Evolutionary conservation across 1,140 invertebrate species (phyloP).

Genomic region (Trichoplusia ni): DNA sequence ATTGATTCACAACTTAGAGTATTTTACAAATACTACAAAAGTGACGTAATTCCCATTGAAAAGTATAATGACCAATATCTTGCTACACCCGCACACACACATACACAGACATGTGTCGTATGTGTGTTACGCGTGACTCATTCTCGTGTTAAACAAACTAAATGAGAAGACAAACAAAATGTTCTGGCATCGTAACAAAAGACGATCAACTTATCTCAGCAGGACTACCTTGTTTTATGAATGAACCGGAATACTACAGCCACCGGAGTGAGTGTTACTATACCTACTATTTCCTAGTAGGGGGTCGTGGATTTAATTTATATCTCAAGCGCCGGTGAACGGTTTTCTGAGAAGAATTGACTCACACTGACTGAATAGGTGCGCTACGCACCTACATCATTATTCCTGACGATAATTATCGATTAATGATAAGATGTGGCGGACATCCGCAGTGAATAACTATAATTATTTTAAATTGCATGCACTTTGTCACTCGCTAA

Average conservation of each 20-base stretch:
- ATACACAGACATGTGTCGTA: constrained; percentile 39
- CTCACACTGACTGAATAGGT: constrained; percentile 51
- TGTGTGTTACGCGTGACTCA: constrained; percentile 43
- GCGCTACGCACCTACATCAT: constrained; percentile 45
- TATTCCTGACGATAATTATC: constrained; percentile 48
- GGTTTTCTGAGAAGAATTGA: constrained; percentile 61
- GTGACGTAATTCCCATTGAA: constrained; percentile 54
- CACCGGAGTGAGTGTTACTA: constrained; percentile 44
- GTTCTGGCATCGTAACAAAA: constrained; percentile 37
- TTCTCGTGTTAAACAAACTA: constrained; percentile 47
- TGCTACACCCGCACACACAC: constrained; percentile 30
- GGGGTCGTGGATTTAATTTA: constrained; percentile 47
- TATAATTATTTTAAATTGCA: background rate
- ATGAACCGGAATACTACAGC: constrained; percentile 60
- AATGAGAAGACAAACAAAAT: constrained; percentile 45
- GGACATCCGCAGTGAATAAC: constrained; percentile 15
- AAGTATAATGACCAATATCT: constrained; percentile 54
- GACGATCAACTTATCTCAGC: constrained; percentile 47
- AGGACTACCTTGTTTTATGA: constrained; percentile 60
- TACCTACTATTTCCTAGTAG: constrained; percentile 34
- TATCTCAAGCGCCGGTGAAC: constrained; percentile 44
- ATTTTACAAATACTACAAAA: constrained; percentile 50
- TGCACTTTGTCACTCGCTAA: background rate
- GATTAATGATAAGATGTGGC: constrained; percentile 5
- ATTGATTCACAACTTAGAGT: constrained; percentile 48